Base-by-base conservation (phyloP, 2,888 invertebrate genomes). In the Netelia inedita region DNA sequence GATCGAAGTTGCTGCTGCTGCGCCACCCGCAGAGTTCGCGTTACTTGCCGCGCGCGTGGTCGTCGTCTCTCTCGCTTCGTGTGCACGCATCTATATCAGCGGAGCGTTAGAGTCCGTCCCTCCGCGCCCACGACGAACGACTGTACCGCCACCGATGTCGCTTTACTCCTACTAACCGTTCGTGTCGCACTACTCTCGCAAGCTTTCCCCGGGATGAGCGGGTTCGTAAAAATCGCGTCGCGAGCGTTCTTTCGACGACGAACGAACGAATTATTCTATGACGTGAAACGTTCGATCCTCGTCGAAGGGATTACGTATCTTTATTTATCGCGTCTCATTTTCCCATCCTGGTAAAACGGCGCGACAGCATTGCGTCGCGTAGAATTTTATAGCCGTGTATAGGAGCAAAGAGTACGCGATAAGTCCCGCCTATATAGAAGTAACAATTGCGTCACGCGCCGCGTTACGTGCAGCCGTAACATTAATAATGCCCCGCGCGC, bases 1-100 rank as follows among this genome's bases (percentile, higher is more conserved):
- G 79, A 82, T 82, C 85, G 85, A 85, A 85, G 43, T 43, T 23
- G 43, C 57, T 59, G 78, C 72, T 82, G 69, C 82, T 81, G 81
- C 84, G 81, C 84, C 84, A 81, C 85, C 85, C 81, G 82, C 78
- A 85, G 73, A 74, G 81, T 81, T 85, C 63, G 14, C 10, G 78
- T 78, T 63, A 73, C 50, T 69, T 82, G 79, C 63, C 81, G 79
- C 78, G 81, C 81, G 81, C 73, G 61, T 74, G 71, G 68, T 76
- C 43, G 68, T 76, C 43, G 46, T 46, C 14, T 46, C 14, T 19
- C 57, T 57, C 57, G 16, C 28, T 23, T 61, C 11, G 9, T 71
- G 69, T 46, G 28, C 76, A 61, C 69, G 28, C 43, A 10, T 50
- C 19, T 50, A 43, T 11, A 65, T 41, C 9, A 65, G 19, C 11